phyloP scores from a whole-genome alignment of 2,888 invertebrate species.

The Erebia aethiops region DNA sequence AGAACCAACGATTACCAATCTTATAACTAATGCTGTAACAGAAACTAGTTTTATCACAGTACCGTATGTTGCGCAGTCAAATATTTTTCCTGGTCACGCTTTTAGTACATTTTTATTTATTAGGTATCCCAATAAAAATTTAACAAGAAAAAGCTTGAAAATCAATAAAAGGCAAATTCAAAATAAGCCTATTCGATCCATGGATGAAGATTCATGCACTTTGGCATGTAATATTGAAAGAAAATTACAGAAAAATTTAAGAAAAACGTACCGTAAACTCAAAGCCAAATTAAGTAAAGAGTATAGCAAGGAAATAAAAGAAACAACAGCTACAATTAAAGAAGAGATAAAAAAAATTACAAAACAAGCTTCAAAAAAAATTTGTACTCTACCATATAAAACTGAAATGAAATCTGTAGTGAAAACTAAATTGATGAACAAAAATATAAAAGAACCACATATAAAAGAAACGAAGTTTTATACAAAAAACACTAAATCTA shows the following conservation, averaged over 20 bases:
- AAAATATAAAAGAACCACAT: too few relatives aligned
- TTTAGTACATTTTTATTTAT: constrained; percentile 42
- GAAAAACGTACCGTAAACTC: constrained; percentile 52
- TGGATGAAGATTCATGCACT: constrained; percentile 47
- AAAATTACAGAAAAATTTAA: constrained; percentile 52
- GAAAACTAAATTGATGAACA: neutral
- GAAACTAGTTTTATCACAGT: constrained; percentile 51
- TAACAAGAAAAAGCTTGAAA: constrained; percentile 8
- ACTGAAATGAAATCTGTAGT: neutral
- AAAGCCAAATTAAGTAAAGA: constrained; percentile 53
- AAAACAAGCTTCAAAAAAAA: constrained; percentile 14
- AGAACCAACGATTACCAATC: constrained; percentile 47
- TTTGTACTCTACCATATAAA: constrained; percentile 1
- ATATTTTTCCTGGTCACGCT: constrained; percentile 28
- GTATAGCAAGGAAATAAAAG: constrained; percentile 46
- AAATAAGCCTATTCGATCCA: constrained; percentile 46
- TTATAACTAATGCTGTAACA: constrained; percentile 54
- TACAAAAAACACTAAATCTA: constrained; percentile 15
- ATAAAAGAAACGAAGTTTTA: constrained; percentile 21
- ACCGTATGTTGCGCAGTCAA: constrained; percentile 43
- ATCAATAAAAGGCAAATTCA: constrained; percentile 35
- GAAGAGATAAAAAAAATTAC: constrained; percentile 28
- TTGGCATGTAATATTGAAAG: constrained; percentile 52
- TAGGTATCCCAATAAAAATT: constrained; percentile 23
- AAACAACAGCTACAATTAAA: constrained; percentile 45